Conservation (phyloP, 2,797 vertebrate species). For the Chrysocyon brachyurus region DNA sequence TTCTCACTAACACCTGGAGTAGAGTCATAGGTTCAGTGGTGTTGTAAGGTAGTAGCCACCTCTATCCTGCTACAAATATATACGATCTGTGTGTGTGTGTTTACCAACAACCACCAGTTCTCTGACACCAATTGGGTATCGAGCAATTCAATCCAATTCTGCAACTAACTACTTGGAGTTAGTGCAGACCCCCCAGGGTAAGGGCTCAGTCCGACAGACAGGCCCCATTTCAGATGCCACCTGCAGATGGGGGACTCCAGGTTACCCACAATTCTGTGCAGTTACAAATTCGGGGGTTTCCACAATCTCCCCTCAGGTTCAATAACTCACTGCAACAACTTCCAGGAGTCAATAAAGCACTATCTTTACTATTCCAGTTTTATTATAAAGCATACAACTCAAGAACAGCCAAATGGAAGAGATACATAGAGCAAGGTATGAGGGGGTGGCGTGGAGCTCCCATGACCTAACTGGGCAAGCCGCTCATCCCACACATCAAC, state of each 20-base stretch:
- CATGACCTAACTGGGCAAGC: rapidly evolving
- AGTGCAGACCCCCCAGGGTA: neutral
- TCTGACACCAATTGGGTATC: neutral
- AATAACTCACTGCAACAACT: neutral
- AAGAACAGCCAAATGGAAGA: too few species aligned
- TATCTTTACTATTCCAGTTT: rapidly evolving
- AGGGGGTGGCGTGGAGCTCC: rapidly evolving
- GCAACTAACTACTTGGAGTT: too few species aligned
- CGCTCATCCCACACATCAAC: rapidly evolving
- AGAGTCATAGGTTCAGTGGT: rapidly evolving
- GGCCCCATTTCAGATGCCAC: rapidly evolving
- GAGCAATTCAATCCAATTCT: rapidly evolving
- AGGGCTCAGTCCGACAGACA: rapidly evolving
- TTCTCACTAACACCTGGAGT: neutral
- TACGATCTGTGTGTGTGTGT: neutral
- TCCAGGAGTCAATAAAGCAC: neutral
- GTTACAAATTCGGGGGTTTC: too few species aligned
- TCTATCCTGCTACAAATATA: neutral
- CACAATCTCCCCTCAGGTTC: rapidly evolving
- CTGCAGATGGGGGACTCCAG: neutral
- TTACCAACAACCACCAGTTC: neutral
- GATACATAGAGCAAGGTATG: rapidly evolving
- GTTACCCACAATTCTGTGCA: neutral
- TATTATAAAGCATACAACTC: too few species aligned
- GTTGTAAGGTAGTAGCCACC: rapidly evolving